Conservation (phyloP, 2,797 vertebrate species). For the Sebastes reedi region DNA sequence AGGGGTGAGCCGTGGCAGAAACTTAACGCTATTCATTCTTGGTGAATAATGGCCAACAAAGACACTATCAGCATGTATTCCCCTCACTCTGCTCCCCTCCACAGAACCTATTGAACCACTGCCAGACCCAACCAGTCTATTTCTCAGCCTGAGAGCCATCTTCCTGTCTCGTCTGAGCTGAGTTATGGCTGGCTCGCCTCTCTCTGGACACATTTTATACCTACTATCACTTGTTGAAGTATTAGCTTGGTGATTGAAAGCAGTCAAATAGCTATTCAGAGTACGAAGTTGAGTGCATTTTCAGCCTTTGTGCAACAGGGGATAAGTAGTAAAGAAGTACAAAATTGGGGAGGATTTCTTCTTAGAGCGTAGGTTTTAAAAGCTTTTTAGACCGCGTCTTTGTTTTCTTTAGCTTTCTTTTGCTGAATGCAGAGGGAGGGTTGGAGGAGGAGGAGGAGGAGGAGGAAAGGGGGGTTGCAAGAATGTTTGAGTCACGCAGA, state of each 20-base stretch:
- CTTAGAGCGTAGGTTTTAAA: slow-evolving; percentile 26
- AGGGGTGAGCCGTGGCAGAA: slow-evolving; percentile 37
- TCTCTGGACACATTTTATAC: slow-evolving; percentile 31
- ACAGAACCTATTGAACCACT: slow-evolving; percentile 52
- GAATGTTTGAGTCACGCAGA: slow-evolving; percentile 69
- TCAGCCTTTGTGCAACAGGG: background rate
- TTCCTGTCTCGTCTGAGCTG: slow-evolving; percentile 39
- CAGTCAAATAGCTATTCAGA: background rate
- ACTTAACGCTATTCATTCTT: slow-evolving; percentile 72
- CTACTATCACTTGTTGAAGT: slow-evolving; percentile 18
- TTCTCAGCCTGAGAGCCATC: slow-evolving; percentile 51
- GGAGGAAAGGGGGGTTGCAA: slow-evolving; percentile 49
- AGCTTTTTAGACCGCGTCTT: slow-evolving; percentile 33
- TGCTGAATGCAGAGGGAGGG: slow-evolving; percentile 53
- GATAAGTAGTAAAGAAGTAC: slow-evolving; percentile 8
- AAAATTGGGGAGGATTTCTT: slow-evolving; percentile 18
- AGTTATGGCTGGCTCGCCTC: slow-evolving; percentile 38
- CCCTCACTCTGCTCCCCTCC: slow-evolving; percentile 47
- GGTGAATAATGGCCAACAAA: slow-evolving; percentile 71
- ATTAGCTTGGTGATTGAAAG: slow-evolving; percentile 32
- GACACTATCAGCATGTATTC: slow-evolving; percentile 68
- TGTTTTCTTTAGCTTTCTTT: slow-evolving; percentile 55
- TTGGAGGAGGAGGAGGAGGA: slow-evolving; percentile 1
- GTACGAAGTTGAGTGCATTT: slow-evolving; percentile 10
- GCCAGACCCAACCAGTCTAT: slow-evolving; percentile 46